phyloP scores from a whole-genome alignment of 2,888 invertebrate species.

The Taphrorychus bicolor region DNA sequence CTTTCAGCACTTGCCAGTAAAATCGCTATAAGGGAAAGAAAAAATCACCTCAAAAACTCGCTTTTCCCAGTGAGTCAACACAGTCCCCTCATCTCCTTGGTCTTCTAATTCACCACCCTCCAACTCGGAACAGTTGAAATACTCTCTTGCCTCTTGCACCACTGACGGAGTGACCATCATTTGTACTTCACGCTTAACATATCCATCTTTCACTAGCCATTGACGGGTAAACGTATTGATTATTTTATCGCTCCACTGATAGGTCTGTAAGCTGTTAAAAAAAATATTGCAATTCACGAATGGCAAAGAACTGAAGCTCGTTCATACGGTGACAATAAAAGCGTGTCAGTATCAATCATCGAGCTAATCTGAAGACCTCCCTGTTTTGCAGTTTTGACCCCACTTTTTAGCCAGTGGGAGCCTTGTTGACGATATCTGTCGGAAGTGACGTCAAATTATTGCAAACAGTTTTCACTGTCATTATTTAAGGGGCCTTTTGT shows the following conservation, averaged over 20 bases:
- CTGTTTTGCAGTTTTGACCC: too few relatives aligned
- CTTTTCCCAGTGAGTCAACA: slow-evolving; percentile 99
- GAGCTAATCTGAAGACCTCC: too few relatives aligned
- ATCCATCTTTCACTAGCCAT: slow-evolving; percentile 56
- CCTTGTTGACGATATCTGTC: too few relatives aligned
- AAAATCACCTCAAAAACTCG: slow-evolving; percentile 87
- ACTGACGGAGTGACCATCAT: slow-evolving; percentile 83
- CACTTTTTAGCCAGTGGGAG: too few relatives aligned
- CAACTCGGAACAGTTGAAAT: slow-evolving; percentile 85
- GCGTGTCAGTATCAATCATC: too few relatives aligned
- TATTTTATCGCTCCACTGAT: slow-evolving; percentile 93
- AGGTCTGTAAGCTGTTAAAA: slow-evolving; percentile 77
- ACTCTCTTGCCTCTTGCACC: slow-evolving; percentile 82
- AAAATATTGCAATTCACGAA: too few relatives aligned
- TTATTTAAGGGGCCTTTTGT: too few relatives aligned
- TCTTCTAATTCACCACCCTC: slow-evolving; percentile 98
- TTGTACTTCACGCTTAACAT: slow-evolving; percentile 55
- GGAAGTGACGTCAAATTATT: too few relatives aligned
- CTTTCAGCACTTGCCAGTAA: too few relatives aligned
- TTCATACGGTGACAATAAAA: too few relatives aligned
- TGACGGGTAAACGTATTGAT: slow-evolving; percentile 75
- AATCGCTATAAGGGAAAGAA: neutral
- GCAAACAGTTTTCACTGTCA: too few relatives aligned
- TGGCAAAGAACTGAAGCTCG: too few relatives aligned
- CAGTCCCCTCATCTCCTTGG: slow-evolving; percentile 96